Conservation (phyloP, 2,888 invertebrate genomes). For the Eueremaeus valkanovi region DNA sequence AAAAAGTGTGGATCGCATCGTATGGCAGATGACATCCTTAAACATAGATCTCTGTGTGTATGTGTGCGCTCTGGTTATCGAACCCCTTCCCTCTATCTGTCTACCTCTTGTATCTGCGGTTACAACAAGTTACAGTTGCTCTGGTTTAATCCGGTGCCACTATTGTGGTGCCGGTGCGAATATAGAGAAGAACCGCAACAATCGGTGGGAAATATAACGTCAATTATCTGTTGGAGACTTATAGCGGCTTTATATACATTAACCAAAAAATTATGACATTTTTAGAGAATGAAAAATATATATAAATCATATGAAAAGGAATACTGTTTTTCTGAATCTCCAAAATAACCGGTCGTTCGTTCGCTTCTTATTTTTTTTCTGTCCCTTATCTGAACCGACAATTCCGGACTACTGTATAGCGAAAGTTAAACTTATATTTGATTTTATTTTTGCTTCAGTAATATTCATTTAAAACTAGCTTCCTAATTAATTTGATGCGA, state of each 20-base stretch:
- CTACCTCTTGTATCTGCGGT: too few relatives aligned
- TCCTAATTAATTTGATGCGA: too few relatives aligned
- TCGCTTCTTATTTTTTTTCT: background rate
- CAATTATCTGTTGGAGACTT: background rate
- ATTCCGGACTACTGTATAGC: too few relatives aligned
- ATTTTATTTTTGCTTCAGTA: too few relatives aligned
- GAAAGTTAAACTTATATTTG: too few relatives aligned
- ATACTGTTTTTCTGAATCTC: too few relatives aligned
- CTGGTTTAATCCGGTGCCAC: too few relatives aligned
- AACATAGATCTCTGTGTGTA: background rate
- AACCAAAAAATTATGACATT: background rate
- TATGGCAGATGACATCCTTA: conserved; percentile 10
- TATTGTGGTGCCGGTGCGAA: background rate
- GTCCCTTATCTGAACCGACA: too few relatives aligned
- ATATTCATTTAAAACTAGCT: too few relatives aligned
- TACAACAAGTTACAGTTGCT: too few relatives aligned
- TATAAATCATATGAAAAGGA: background rate
- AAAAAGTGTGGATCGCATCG: background rate
- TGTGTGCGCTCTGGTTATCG: background rate
- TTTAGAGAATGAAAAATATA: background rate
- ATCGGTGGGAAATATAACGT: conserved; percentile 1
- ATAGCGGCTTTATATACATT: background rate
- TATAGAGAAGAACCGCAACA: background rate
- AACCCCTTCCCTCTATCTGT: background rate
- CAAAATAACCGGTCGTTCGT: background rate